Base-by-base conservation (phyloP, 2,888 invertebrate species). In the Apamea epomidion region DNA sequence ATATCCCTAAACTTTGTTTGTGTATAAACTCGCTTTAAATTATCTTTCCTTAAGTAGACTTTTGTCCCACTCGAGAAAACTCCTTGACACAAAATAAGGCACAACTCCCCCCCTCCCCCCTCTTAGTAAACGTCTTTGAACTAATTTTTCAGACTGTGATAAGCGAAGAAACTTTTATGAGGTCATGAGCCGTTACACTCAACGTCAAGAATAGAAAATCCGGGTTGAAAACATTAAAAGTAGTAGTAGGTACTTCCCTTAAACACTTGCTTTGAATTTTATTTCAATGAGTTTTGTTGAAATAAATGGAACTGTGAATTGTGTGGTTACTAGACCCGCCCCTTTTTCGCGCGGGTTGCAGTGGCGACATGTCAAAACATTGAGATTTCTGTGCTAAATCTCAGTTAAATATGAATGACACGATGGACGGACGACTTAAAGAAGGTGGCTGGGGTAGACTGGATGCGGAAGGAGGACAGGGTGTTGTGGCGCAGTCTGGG, bases 71-170 rank as follows among this genome's bases (percentile, higher is more conserved):
- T 62, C 8, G 58, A 54, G 32, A 25, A 48, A 54, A 75, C 58
- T 48, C 51, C 62, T 54, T 69, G 72, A 72, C 76, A 83, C 77
- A 71, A 74, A 83, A 78, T 73, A 78, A 54, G 70, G 54, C 42
- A 72, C 42, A 37, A 72, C 67, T 58, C 29, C 54, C 65, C 64
- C 73, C 62, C 32, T 0, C 64, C 42, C 37, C 74, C 76, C 80
- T 72, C 76, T 81, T 76, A 75, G 77, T 83, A 72, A 74, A 79
- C 84, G 84, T 85, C 87, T 89, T 86, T 76, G 82, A 79, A 87
- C 92, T 89, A 91, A 92, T 93, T 93, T 92, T 92, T 92, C 91
- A 91, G 88, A 79, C 71, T 74, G 81, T 79, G 86, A 82, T 89
- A 86, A 84, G 76, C 78, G 82, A 78, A 74, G 84, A 69, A 86